These are phyloP conservation scores for Ectobius pallidus DNA, from an alignment of 2,888 invertebrate genomes.

Conservation along the genomic window DNA sequence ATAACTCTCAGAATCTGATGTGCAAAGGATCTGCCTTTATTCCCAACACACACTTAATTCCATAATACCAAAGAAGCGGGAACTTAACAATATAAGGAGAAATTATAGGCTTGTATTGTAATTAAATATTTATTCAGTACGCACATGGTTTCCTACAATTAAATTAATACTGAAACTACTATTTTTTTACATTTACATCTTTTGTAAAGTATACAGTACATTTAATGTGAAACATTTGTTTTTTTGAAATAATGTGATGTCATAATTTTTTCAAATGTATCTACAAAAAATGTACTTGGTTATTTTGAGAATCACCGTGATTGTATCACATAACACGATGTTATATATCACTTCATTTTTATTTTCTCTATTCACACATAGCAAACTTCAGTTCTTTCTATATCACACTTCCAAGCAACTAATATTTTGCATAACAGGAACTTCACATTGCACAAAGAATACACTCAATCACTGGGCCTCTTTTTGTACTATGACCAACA, in stretches of 20 bases:
- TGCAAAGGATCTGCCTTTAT: too few species aligned
- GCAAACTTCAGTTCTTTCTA: not conserved
- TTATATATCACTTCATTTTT: not conserved
- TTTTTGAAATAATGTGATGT: constrained; percentile 7
- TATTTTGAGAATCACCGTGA: not conserved
- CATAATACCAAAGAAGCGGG: too few species aligned
- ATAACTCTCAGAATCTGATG: too few species aligned
- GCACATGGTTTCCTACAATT: constrained; percentile 18
- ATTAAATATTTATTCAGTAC: constrained; percentile 31
- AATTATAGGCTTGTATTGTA: constrained; percentile 19
- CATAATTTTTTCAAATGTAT: not conserved
- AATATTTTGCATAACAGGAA: constrained; percentile 29
- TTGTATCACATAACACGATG: not conserved
- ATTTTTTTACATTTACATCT: constrained; percentile 30
- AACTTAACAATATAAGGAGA: too few species aligned
- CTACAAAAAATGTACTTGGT: constrained; percentile 20
- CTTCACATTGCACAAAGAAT: constrained; percentile 31
- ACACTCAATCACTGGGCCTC: not conserved
- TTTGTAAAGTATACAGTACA: constrained; percentile 17
- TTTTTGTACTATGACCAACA: not conserved
- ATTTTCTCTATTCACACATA: not conserved
- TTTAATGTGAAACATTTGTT: constrained; percentile 16
- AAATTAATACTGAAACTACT: constrained; percentile 30
- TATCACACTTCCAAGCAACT: not conserved
- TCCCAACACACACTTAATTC: too few species aligned